Evolutionary conservation across 2,888 invertebrate species (phyloP), one percentile per base, ranked within the genome.

Genomic region (Caenorhabditis zanzibari): DNA sequence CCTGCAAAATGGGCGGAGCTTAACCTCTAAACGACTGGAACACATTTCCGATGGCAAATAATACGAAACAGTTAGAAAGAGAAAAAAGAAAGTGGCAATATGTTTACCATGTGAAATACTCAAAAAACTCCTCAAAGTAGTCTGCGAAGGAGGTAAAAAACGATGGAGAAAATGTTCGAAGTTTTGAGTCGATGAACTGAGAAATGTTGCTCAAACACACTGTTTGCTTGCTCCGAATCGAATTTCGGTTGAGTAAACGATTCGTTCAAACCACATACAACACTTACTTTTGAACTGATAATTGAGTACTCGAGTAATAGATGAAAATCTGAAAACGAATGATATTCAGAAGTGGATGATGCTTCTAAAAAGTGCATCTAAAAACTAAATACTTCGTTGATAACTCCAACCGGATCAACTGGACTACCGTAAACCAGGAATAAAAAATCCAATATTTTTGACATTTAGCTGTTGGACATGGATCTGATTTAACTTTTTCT

Each of bases 221-320:
- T 64, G 26, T 44, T 14, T 32, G 49, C 49, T 52, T 61, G 63
- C 73, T 66, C 63, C 63, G 64, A 28, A 52, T 59, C 73, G 61
- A 28, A 73, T 74, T 64, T 61, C 74, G 38, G 66, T 66, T 49
- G 47, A 41, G 35, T 41, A 68, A 68, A 68, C 54, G 52, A 32
- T 58, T 26, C 22, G 71, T 68, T 75, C 75, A 75, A 75, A 66
- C 75, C 75, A 75, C 75, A 75, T 44, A 72, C 59, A 58, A 47
- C 26, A 59, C 16, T 54, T 12, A 19, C 2, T 54, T 9, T 10
- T 26, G 12, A 24, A 52, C 32, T n/a, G n/a, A n/a, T n/a, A n/a
- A 32, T 32, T 32, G 4, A 32, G 4, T 32, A 32, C 32, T 32
- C 7, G 52, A n/a, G 24, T 2, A 52, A 52, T 24, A 22, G 0